Evolutionary conservation across 2,113 vertebrate species (phyloP).

Genomic region (Rattus rattus): DNA sequence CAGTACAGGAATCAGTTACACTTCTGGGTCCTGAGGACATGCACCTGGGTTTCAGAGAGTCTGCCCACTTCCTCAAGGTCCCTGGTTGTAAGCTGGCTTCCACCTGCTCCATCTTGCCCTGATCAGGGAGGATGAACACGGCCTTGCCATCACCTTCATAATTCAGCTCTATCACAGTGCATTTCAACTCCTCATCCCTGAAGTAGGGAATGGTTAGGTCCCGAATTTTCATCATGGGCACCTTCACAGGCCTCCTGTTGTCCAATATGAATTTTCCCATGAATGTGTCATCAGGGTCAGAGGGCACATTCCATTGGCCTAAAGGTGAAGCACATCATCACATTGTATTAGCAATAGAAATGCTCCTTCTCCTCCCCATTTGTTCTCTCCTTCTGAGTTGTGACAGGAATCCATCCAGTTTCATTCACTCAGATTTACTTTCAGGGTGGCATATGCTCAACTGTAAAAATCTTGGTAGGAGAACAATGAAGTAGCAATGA

Average conservation of each 20-base stretch:
- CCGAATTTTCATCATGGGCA: background rate
- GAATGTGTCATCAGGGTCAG: conserved; percentile 73
- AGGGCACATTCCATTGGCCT: conserved; percentile 91
- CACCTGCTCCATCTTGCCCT: background rate
- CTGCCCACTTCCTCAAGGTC: background rate
- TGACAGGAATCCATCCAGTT: background rate
- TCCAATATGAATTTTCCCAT: conserved; percentile 76
- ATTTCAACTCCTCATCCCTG: background rate
- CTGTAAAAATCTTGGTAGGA: background rate
- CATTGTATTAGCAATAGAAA: background rate
- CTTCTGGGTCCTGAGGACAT: background rate
- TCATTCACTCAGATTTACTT: no score
- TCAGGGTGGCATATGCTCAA: no score
- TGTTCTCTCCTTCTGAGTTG: background rate
- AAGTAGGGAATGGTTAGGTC: background rate
- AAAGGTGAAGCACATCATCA: background rate
- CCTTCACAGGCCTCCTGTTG: conserved; percentile 42
- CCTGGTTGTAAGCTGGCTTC: background rate
- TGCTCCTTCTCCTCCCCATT: fast-evolving
- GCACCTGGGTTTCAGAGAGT: background rate
- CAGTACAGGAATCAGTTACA: fast-evolving
- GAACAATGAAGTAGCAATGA: fast-evolving
- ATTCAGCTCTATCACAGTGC: background rate
- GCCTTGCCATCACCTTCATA: background rate
- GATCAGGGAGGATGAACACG: background rate